Conservation (phyloP, 2,113 vertebrate species). For the Ochotona princeps region DNA sequence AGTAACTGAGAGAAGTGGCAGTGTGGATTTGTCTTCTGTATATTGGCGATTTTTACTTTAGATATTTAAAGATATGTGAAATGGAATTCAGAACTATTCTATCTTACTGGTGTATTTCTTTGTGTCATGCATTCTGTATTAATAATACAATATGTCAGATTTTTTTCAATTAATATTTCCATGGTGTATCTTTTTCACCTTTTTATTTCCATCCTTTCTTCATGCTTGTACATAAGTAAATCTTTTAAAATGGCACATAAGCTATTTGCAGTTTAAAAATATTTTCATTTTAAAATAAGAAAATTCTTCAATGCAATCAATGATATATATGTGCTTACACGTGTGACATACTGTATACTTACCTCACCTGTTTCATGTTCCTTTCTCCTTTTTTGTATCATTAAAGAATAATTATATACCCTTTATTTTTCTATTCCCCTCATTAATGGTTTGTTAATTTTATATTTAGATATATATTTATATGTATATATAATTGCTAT, state of each 20-base stretch:
- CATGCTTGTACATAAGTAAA: neutral
- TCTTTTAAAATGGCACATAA: neutral
- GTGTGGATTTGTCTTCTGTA: neutral
- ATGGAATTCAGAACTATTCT: neutral
- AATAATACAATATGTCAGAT: neutral
- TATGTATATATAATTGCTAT: too few relatives aligned
- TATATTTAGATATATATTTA: neutral
- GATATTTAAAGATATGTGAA: neutral
- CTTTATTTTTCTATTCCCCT: neutral
- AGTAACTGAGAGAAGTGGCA: neutral
- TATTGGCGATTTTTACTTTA: neutral
- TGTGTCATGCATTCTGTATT: neutral
- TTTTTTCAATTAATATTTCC: neutral
- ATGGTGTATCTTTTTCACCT: neutral
- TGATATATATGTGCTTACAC: neutral
- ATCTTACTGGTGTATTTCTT: neutral
- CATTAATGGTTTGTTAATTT: neutral
- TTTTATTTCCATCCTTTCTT: neutral
- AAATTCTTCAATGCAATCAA: neutral
- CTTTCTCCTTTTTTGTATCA: neutral
- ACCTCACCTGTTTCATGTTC: neutral
- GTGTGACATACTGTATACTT: neutral
- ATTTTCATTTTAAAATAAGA: neutral
- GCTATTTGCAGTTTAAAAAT: neutral
- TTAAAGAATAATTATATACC: slow-evolving; percentile 20